These are phyloP conservation scores for Zaprionus ornatus DNA, from an alignment of 1,140 invertebrate genomes.

Conservation along the genomic window DNA sequence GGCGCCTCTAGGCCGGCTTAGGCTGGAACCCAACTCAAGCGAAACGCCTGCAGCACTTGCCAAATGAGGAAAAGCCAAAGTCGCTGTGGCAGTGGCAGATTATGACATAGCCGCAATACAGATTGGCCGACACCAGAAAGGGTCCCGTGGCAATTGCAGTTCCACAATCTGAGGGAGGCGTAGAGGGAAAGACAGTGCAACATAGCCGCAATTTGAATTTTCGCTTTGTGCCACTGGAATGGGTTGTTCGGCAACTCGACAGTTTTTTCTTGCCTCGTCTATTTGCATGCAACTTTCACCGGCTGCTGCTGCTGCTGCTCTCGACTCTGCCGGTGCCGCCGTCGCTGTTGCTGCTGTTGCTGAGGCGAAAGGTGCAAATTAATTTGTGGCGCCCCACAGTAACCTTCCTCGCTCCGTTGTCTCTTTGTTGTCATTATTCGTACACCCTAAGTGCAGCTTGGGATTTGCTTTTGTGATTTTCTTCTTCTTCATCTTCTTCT, in stretches of 20 bases:
- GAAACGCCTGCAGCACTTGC: constrained; percentile 39
- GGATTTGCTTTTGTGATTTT: constrained; percentile 29
- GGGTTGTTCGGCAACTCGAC: constrained; percentile 23
- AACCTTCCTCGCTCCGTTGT: constrained; percentile 66
- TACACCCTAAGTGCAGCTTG: constrained; percentile 43
- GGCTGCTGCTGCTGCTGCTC: constrained; percentile 38
- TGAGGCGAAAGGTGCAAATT: constrained; percentile 77
- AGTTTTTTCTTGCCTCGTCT: constrained; percentile 55
- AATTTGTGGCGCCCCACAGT: constrained; percentile 73
- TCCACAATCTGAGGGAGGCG: not conserved
- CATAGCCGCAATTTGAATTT: constrained; percentile 21
- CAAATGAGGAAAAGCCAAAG: constrained; percentile 49
- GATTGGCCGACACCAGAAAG: constrained; percentile 21
- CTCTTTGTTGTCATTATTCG: constrained; percentile 37
- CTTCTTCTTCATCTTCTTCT: constrained; percentile 36
- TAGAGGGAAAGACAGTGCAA: constrained; percentile 8
- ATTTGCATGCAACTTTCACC: constrained; percentile 81
- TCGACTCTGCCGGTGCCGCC: constrained; percentile 19
- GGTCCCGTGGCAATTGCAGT: constrained; percentile 18
- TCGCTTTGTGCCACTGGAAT: constrained; percentile 17
- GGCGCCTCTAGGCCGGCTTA: constrained; percentile 3
- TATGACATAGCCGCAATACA: constrained; percentile 60
- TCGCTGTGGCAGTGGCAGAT: constrained; percentile 19
- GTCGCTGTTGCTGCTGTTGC: constrained; percentile 4
- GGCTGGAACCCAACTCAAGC: constrained; percentile 58